phyloP scores from a whole-genome alignment of 2,888 invertebrate genomes.

The Trimorus sp. region DNA sequence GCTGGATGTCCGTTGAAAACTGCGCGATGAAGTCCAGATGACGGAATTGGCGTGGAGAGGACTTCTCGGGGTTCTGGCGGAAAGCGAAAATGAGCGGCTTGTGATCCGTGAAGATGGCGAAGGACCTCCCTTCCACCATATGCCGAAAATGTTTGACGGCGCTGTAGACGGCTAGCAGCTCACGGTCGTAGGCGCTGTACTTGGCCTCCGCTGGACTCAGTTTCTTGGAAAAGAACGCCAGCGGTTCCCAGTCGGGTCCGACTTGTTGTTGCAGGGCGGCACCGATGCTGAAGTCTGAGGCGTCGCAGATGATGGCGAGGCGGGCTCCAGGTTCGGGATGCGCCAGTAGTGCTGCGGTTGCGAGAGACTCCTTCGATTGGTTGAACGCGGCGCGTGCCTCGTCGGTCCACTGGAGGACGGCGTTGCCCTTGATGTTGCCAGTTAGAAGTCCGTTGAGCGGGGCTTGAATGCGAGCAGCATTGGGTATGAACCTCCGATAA shows the following conservation, averaged over 20 bases:
- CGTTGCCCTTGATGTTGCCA: conserved; percentile 12
- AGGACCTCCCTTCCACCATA: conserved; percentile 1
- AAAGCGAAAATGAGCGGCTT: conserved; percentile 24
- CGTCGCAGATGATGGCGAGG: conserved; percentile 15
- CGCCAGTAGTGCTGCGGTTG: background rate
- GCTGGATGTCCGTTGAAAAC: background rate
- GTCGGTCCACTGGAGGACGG: conserved; percentile 1
- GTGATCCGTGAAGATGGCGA: background rate
- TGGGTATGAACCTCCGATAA: conserved; percentile 5
- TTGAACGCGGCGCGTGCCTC: background rate
- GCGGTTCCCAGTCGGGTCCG: conserved; percentile 24
- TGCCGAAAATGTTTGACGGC: conserved; percentile 34
- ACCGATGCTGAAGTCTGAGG: conserved; percentile 43
- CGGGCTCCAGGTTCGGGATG: background rate
- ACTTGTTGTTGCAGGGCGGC: conserved; percentile 43
- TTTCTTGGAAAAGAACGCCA: conserved; percentile 47
- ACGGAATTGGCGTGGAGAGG: conserved; percentile 4
- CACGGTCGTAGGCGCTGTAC: conserved; percentile 47
- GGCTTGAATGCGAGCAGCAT: background rate
- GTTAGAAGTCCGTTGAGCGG: background rate
- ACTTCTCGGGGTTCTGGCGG: conserved; percentile 46
- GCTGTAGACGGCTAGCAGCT: conserved; percentile 35
- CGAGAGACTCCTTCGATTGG: background rate
- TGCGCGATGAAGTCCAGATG: background rate
- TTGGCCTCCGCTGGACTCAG: conserved; percentile 1